Conservation (phyloP, 2,797 vertebrate species). For the Sebastes steindachneri region DNA sequence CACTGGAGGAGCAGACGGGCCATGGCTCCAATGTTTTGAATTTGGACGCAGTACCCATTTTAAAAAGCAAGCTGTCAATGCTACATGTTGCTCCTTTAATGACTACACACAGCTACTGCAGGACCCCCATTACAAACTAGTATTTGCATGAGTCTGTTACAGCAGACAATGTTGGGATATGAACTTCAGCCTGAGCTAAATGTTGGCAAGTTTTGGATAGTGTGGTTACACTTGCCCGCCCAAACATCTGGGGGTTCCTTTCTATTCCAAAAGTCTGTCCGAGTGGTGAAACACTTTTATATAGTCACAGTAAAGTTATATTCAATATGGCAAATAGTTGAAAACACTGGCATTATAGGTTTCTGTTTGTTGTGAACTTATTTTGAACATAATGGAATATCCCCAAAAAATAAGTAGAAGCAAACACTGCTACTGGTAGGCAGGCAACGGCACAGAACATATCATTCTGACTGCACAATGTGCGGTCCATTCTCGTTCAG, state of each 20-base stretch:
- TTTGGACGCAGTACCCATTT: too few species aligned
- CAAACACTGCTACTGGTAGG: background rate
- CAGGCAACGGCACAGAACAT: background rate
- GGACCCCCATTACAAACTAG: background rate
- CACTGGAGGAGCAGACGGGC: too few species aligned
- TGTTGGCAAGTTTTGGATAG: background rate
- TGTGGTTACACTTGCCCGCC: background rate
- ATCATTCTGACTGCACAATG: constrained; percentile 7
- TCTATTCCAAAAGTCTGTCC: background rate
- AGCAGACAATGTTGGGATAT: background rate
- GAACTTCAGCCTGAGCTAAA: background rate
- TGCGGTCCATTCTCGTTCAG: constrained; percentile 23
- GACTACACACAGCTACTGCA: background rate
- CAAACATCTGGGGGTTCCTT: background rate
- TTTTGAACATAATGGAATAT: background rate
- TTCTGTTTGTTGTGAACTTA: background rate
- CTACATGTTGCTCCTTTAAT: too few species aligned
- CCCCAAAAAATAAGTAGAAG: background rate
- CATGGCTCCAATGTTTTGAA: too few species aligned
- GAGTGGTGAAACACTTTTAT: background rate
- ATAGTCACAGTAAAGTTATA: background rate
- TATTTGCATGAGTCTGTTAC: background rate
- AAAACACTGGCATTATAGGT: background rate
- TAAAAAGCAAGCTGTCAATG: too few species aligned
- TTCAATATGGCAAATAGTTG: background rate